Base-by-base conservation (phyloP, 2,888 invertebrate genomes). In the Thalpophila matura region DNA sequence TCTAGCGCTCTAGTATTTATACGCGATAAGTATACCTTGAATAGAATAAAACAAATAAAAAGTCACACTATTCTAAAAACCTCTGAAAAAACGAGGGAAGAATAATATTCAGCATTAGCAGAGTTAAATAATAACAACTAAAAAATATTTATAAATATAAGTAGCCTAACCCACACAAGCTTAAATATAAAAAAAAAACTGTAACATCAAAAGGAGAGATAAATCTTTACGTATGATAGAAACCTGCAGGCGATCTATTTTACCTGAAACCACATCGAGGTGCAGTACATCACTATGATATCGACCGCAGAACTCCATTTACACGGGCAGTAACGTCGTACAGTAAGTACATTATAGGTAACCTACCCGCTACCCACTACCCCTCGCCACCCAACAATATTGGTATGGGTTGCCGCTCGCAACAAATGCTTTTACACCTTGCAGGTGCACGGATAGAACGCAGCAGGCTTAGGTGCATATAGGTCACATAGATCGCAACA, bases 241-340 rank as follows among this genome's bases (percentile, higher is more conserved):
- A 50, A 20, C 29, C 18, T n/a, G n/a, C n/a, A 4, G 1, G 7
- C 14, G 9, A 18, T 43, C 14, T 9, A 18, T 20, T 43, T 47
- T 6, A 38, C 10, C 16, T 54, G 18, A n/a, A 33, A 37, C 29
- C 22, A 35, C 74, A 73, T 76, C 43, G 72, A 66, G 56, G 63
- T 20, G 50, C n/a, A 51, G 66, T 50, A 68, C 89, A 81, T 58
- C 89, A 80, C 90, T 90, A 85, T 49, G 61, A 63, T 88, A 89
- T 91, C 89, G 89, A 91, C 88, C 89, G 84, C 84, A 85, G 81
- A 82, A 79, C 83, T 85, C 86, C 85, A 86, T 86, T 88, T 89
- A 86, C 88, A 83, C 60, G 50, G 58, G 42, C 57, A 64, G 59
- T 56, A 64, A 59, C 74, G 62, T 64, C 60, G 69, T 60, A 9